Conservation (phyloP, 2,797 vertebrate genomes). For the Squalus acanthias region DNA sequence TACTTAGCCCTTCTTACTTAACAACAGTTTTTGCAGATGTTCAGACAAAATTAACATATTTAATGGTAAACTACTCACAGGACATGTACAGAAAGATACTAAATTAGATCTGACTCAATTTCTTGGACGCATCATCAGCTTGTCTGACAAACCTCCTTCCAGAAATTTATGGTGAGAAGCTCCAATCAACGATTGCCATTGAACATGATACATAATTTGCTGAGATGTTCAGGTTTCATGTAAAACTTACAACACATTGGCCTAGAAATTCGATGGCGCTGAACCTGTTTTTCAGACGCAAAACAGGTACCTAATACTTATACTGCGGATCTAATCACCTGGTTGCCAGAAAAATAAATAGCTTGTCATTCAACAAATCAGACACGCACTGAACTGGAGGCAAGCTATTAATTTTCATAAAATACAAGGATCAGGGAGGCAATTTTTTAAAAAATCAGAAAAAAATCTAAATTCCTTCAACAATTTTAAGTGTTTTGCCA, state of each 20-base stretch:
- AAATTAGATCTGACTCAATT: background rate
- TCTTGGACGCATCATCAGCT: too few species aligned
- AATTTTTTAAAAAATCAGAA: background rate
- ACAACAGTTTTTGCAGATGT: background rate
- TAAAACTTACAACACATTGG: background rate
- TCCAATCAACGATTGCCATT: background rate
- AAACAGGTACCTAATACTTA: background rate
- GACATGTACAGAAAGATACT: background rate
- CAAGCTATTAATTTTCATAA: background rate
- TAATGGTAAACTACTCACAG: background rate
- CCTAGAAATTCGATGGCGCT: background rate
- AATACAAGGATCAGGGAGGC: background rate
- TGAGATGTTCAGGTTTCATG: background rate
- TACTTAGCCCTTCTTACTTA: background rate
- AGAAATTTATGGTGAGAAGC: background rate
- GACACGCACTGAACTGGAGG: background rate
- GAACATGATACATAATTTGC: background rate
- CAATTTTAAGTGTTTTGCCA: too few species aligned
- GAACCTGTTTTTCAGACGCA: too few species aligned
- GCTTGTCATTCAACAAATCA: background rate
- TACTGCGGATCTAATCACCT: background rate
- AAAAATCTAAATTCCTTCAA: too few species aligned
- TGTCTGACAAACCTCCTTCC: too few species aligned
- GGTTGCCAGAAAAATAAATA: background rate
- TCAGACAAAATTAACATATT: background rate